These are phyloP conservation scores for Diacarnus erythraeanus DNA, from an alignment of 37 sponge, comb jelly and placozoan genomes.

Conservation along the genomic window DNA sequence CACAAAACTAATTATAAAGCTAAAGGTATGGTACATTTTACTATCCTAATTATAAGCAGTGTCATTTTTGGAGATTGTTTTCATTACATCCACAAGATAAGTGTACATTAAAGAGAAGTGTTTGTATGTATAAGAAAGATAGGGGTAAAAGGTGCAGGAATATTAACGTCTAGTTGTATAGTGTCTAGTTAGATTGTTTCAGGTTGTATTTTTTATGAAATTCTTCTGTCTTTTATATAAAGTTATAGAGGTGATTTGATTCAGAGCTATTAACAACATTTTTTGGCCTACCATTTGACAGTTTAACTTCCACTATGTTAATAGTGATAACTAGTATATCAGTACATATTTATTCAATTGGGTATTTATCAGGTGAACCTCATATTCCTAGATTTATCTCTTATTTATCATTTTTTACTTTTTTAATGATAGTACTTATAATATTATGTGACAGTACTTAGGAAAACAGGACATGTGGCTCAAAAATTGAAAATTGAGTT, in stretches of 20 bases:
- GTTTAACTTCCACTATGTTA: conserved; percentile 66
- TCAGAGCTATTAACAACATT: conserved; percentile 52
- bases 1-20: no score
- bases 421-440: conserved; percentile 79
- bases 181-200: conserved; percentile 26
- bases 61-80: neutral
- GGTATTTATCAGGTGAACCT: conserved; percentile 73
- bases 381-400: conserved; percentile 78
- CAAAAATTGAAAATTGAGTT: no score
- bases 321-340: conserved; percentile 72
- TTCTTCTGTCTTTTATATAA: conserved; percentile 47
- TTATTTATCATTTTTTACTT: conserved; percentile 83
- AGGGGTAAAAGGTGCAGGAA: conserved; percentile 49
- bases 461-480: no score
- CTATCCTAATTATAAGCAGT: neutral
- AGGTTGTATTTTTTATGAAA: conserved; percentile 67
- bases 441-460: no score
- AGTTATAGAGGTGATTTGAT: conserved; percentile 66
- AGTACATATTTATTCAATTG: conserved; percentile 79
- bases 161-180: conserved; percentile 62
- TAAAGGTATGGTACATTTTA: no score
- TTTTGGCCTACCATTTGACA: conserved; percentile 75
- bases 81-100: neutral
- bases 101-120: no score
- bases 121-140: conserved; percentile 71